These are phyloP conservation scores for Eretmochelys imbricata DNA, from an alignment of 2,113 vertebrate genomes.

Conservation along the genomic window DNA sequence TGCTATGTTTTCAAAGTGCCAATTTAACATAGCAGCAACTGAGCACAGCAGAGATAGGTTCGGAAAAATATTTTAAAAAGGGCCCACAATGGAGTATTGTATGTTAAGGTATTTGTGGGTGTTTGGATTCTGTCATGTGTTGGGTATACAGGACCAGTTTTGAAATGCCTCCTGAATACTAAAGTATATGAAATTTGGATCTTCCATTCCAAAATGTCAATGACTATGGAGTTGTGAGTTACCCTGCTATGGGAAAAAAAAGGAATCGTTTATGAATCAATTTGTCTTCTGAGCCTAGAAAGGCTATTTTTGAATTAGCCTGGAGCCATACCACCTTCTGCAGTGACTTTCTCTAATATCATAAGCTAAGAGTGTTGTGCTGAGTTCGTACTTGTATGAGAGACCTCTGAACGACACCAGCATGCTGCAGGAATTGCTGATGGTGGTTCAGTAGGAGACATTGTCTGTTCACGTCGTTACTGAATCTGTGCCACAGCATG, in stretches of 20 bases:
- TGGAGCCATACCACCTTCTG: background rate
- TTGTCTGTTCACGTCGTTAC: background rate
- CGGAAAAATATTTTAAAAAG: background rate
- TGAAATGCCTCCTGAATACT: fast-evolving
- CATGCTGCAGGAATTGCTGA: background rate
- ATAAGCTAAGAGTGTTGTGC: background rate
- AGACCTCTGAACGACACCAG: background rate
- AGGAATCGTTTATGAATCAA: fast-evolving
- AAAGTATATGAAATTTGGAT: background rate
- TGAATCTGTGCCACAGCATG: fast-evolving
- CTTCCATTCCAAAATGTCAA: fast-evolving
- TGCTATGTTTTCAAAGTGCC: background rate
- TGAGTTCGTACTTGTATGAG: background rate
- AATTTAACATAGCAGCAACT: background rate
- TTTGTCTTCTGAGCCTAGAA: background rate
- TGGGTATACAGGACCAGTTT: background rate
- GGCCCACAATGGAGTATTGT: background rate
- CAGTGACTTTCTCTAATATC: background rate
- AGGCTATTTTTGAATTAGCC: background rate
- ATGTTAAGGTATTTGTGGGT: fast-evolving
- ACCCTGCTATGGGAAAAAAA: background rate
- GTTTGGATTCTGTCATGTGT: background rate
- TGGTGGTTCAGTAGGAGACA: background rate
- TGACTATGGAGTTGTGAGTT: background rate
- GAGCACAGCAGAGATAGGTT: background rate